Evolutionary conservation across 2,888 invertebrate genomes (phyloP), one percentile per base, ranked within the genome.

Genomic region (Drosophila picticornis): DNA sequence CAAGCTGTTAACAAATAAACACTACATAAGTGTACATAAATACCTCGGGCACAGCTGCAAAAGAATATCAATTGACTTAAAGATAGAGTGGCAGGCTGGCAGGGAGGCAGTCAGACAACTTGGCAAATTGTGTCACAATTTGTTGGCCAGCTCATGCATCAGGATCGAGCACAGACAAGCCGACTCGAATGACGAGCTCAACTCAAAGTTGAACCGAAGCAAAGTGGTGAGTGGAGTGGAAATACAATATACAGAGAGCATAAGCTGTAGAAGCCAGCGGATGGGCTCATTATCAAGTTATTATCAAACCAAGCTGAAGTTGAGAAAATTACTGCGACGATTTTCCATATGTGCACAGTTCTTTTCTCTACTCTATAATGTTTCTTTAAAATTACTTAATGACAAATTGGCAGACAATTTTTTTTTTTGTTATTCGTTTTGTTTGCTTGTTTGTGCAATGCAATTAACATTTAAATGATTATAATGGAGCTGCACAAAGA

Each of bases 221-320:
- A 31, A 40, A 27, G 31, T 27, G 7, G 13, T 22, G 38, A 25
- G 62, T 31, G 25, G 38, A 50, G 27, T 13, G 11, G 22, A 50
- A 19, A 36, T 38, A 34, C 34, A 16, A 36, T 57, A 48, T 16
- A 40, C 59, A 76, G 68, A 46, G 60, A 53, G 57, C 56, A 62
- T 31, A 34, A 48, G n/a, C 32, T 10, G 19, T 65, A 64, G 63
- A 67, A 63, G 80, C 72, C 67, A 65, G 59, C 83, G 84, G 88
- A 79, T 84, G 80, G 69, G 77, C 88, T 86, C 81, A 86, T 88
- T 88, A 88, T 85, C 77, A 73, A 72, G 81, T 80, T 83, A 85
- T 88, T 86, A 86, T 83, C 74, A 84, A 77, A 68, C 52, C 52
- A 31, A 81, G 43, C 36, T 75, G 29, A 50, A 59, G 80, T 60